Conservation (phyloP, 2,113 vertebrate species). For the Pedetes capensis region DNA sequence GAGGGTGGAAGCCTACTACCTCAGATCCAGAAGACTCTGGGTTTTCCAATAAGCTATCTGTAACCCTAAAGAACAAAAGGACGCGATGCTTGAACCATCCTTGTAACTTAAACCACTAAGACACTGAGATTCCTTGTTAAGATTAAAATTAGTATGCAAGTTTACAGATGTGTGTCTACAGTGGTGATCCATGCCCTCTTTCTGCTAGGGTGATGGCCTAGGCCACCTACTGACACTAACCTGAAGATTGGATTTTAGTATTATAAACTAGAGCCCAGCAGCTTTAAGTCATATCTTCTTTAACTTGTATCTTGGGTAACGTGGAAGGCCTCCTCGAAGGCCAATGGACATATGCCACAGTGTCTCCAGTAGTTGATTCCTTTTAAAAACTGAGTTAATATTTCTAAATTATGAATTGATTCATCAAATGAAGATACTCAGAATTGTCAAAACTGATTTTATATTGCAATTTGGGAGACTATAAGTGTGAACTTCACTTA, state of each 20-base stretch:
- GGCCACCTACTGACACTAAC: constrained; percentile 36
- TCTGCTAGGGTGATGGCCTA: constrained; percentile 15
- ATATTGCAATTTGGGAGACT: constrained; percentile 63
- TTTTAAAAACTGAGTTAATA: constrained; percentile 62
- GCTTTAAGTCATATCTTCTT: constrained; percentile 28
- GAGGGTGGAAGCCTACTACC: constrained; percentile 88
- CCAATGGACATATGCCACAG: neutral
- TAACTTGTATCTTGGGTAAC: constrained; percentile 44
- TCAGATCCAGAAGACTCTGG: constrained; percentile 82
- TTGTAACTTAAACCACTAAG: constrained; percentile 74
- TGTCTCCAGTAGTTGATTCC: constrained; percentile 47
- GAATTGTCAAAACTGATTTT: constrained; percentile 41
- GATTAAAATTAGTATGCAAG: constrained; percentile 78
- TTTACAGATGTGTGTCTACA: constrained; percentile 76
- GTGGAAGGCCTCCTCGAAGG: neutral
- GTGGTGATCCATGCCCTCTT: constrained; percentile 61
- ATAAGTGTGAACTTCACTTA: constrained; percentile 5
- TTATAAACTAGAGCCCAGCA: constrained; percentile 37
- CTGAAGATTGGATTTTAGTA: constrained; percentile 62
- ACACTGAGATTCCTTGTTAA: constrained; percentile 67
- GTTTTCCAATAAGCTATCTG: constrained; percentile 81
- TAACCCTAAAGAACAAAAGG: constrained; percentile 72
- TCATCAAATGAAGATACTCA: constrained; percentile 51
- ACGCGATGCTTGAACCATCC: constrained; percentile 79
- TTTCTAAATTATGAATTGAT: constrained; percentile 51